phyloP scores from a whole-genome alignment of 2,797 vertebrate genomes.

The Rhinichthys osculus region DNA sequence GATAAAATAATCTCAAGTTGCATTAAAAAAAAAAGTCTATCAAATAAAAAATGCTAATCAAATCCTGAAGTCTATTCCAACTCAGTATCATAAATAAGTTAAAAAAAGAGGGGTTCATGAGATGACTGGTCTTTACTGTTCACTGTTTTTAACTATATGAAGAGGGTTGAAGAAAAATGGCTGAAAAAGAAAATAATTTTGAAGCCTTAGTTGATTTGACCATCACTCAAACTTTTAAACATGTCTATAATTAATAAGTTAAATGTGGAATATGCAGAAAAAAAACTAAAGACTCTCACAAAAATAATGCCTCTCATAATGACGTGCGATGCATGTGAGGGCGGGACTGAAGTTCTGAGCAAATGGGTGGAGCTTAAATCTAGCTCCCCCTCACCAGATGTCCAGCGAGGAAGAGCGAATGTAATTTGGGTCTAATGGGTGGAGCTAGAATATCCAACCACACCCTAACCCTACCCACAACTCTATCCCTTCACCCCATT shows the following conservation, averaged over 20 bases:
- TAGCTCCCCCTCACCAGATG: no score
- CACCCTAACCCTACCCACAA: no score
- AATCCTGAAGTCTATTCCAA: conserved; percentile 60
- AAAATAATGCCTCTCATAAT: no score
- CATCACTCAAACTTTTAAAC: conserved; percentile 17
- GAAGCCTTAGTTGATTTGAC: conserved; percentile 42
- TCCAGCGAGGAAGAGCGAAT: no score
- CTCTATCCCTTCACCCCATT: no score
- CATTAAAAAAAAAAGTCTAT: conserved; percentile 57
- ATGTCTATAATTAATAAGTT: neutral
- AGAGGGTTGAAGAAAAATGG: conserved; percentile 10
- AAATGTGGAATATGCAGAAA: neutral
- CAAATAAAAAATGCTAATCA: conserved; percentile 59
- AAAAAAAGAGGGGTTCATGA: conserved; percentile 37
- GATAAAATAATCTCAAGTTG: conserved; percentile 53
- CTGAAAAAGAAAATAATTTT: conserved; percentile 40
- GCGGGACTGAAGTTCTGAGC: neutral
- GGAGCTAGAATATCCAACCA: no score
- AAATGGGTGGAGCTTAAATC: no score
- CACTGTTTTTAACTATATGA: conserved; percentile 46
- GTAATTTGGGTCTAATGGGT: no score
- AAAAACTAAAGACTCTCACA: neutral
- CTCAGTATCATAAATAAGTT: conserved; percentile 61
- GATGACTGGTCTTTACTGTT: conserved; percentile 44
- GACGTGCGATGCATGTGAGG: neutral